Percentiles rank a stretch among this genome's conserved stretches.
phyloP scores from a whole-genome alignment of 2,797 vertebrate genomes.

The Sebastes taczanowskii region DNA sequence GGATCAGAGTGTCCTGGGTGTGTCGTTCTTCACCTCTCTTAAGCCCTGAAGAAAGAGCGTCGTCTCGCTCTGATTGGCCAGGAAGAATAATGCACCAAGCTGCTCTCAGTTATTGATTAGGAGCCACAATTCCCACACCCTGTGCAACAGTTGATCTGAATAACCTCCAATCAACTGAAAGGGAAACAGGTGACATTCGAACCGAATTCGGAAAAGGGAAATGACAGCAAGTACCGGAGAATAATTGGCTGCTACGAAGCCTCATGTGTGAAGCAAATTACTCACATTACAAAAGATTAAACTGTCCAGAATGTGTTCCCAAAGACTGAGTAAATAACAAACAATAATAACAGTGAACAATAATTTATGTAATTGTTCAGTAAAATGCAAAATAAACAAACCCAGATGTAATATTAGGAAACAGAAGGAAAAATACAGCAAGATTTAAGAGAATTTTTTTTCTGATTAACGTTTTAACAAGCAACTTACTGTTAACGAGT shows the following conservation, averaged over 20 bases:
- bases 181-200: not conserved
- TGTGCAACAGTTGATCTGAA: no score
- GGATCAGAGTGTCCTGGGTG: not conserved
- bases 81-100: not conserved
- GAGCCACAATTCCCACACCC: not conserved
- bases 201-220: not conserved
- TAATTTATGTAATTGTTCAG: not conserved
- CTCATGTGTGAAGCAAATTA: not conserved
- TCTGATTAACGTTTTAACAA: not conserved
- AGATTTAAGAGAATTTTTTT: not conserved
- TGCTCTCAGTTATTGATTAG: not conserved
- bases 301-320: not conserved
- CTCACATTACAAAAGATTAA: not conserved
- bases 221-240: not conserved
- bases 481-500: no score
- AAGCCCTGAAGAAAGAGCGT: not conserved
- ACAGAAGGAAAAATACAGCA: not conserved
- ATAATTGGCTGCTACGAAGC: not conserved
- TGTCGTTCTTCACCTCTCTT: not conserved
- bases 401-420: not conserved
- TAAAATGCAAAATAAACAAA: not conserved
- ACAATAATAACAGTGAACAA: not conserved
- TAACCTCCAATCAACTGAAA: no score
- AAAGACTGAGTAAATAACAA: not conserved
- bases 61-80: not conserved